Evolutionary conservation across 2,797 vertebrate species (phyloP).

Genomic region (Anguilla marmorata): DNA sequence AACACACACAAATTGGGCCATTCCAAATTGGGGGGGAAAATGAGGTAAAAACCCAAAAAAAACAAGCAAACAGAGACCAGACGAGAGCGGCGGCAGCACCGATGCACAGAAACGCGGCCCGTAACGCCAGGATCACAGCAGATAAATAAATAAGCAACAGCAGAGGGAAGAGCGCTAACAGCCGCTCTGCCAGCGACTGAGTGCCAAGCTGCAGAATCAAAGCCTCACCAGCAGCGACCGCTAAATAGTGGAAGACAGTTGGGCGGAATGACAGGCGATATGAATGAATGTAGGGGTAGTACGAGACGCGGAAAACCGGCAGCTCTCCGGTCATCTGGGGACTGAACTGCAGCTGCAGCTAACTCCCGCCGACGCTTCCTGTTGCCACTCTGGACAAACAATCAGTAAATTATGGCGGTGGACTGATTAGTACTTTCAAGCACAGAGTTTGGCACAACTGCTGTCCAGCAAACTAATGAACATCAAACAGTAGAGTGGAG

Average conservation of each 20-base stretch:
- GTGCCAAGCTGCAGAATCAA: not conserved
- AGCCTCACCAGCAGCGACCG: not conserved
- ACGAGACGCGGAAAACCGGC: not conserved
- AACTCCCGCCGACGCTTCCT: not conserved
- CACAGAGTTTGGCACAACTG: not conserved
- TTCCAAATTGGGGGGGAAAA: not conserved
- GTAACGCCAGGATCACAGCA: no score
- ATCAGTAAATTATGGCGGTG: not conserved
- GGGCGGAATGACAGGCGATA: not conserved
- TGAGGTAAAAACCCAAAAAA: not conserved
- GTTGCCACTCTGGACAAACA: not conserved
- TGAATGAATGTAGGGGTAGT: not conserved
- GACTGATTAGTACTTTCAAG: no score
- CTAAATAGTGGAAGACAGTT: not conserved
- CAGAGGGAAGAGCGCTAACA: not conserved
- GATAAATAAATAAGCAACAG: not conserved
- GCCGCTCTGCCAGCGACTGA: no score
- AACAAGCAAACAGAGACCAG: no score
- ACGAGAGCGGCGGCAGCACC: not conserved
- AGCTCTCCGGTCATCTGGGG: not conserved
- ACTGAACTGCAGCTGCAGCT: not conserved
- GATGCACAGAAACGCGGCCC: no score
- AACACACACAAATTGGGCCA: not conserved
- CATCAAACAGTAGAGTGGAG: not conserved
- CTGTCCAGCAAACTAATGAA: not conserved